Evolutionary conservation across 2,888 invertebrate genomes (phyloP).

Genomic region (Hymenopus coronatus): DNA sequence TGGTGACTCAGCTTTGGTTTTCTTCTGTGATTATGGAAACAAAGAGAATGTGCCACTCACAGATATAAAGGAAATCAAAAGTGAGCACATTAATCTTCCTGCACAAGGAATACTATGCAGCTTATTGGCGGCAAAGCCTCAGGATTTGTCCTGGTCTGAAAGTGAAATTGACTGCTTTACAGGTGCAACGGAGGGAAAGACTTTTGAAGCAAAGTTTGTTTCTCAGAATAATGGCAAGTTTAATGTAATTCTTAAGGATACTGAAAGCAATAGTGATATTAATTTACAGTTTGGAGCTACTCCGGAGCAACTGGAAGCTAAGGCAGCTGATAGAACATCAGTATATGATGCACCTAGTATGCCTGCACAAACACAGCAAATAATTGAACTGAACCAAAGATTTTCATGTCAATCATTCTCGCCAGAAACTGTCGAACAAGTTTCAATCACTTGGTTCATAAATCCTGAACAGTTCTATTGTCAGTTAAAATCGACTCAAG

Average conservation of each 20-base stretch:
- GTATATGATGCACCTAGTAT: not conserved
- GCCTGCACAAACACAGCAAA: not conserved
- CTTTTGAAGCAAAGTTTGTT: slow-evolving; percentile 43
- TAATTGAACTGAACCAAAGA: slow-evolving; percentile 43
- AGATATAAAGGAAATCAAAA: slow-evolving; percentile 28
- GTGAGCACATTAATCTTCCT: slow-evolving; percentile 14
- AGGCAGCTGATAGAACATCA: not conserved
- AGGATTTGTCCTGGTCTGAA: slow-evolving; percentile 30
- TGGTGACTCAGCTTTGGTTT: slow-evolving; percentile 31
- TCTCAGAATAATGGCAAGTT: slow-evolving; percentile 39
- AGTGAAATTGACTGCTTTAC: slow-evolving; percentile 38
- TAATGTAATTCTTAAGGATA: slow-evolving; percentile 38
- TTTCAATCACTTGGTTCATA: slow-evolving; percentile 71
- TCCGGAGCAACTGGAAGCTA: not conserved
- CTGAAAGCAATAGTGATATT: slow-evolving; percentile 2
- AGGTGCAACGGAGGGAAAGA: slow-evolving; percentile 36
- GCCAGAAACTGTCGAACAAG: slow-evolving; percentile 54
- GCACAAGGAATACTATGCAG: slow-evolving; percentile 19
- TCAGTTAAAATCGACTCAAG: slow-evolving; percentile 50
- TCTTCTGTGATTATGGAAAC: slow-evolving; percentile 41
- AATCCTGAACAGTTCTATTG: slow-evolving; percentile 71
- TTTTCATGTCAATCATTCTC: slow-evolving; percentile 53
- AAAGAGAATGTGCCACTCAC: slow-evolving; percentile 31
- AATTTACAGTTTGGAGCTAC: slow-evolving; percentile 25
- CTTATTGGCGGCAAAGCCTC: slow-evolving; percentile 6